Conservation (phyloP, 1,140 invertebrate species). For the Drosophila persimilis region DNA sequence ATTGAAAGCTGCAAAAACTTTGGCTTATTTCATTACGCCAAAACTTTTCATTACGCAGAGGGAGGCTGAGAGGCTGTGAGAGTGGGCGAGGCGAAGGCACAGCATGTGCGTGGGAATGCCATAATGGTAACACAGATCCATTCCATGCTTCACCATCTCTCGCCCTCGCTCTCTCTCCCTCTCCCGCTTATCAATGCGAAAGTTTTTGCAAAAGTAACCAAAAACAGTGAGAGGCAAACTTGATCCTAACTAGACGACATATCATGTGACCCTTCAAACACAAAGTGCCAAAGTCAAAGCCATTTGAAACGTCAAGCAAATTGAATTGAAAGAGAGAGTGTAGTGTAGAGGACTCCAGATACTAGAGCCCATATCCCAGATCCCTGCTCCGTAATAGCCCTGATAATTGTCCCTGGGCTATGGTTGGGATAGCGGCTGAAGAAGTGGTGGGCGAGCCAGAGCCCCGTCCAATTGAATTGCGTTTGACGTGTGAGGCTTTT, state of each 20-base stretch:
- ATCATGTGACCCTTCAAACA: slow-evolving; percentile 58
- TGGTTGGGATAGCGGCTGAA: slow-evolving; percentile 5
- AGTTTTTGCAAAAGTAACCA: slow-evolving; percentile 49
- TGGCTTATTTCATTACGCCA: slow-evolving; percentile 79
- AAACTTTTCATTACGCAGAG: slow-evolving; percentile 72
- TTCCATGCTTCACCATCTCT: neutral
- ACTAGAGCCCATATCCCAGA: slow-evolving; percentile 10
- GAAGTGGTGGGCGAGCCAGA: too few species aligned
- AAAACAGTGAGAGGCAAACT: slow-evolving; percentile 43
- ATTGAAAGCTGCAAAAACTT: slow-evolving; percentile 79
- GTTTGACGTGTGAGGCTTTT: slow-evolving; percentile 72
- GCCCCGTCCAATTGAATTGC: slow-evolving; percentile 60
- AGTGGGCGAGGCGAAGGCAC: neutral
- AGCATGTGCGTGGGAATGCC: slow-evolving; percentile 32
- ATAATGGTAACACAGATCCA: slow-evolving; percentile 16
- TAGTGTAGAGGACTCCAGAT: slow-evolving; percentile 19
- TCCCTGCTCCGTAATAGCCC: slow-evolving; percentile 32
- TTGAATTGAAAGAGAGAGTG: slow-evolving; percentile 40
- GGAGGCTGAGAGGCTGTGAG: neutral
- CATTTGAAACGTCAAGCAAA: slow-evolving; percentile 62
- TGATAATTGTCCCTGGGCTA: slow-evolving; percentile 53
- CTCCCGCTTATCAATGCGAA: slow-evolving; percentile 50
- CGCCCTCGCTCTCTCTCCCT: neutral
- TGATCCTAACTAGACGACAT: slow-evolving; percentile 55
- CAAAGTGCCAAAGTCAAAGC: slow-evolving; percentile 47